These are phyloP conservation scores for Drosophila serrata DNA, from an alignment of 1,140 invertebrate genomes.

Conservation along the genomic window DNA sequence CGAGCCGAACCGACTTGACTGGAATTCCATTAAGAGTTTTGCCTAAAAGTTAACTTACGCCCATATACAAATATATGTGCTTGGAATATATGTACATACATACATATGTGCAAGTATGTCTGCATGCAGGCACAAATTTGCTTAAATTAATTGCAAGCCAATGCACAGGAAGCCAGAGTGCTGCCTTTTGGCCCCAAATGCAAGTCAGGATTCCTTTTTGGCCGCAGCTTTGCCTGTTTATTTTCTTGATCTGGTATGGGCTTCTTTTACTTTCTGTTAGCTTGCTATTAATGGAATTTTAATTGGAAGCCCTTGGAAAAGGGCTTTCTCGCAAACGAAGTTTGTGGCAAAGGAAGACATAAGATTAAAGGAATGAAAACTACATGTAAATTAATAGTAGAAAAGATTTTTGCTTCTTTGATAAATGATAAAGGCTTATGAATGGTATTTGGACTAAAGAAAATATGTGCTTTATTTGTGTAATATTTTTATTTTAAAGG, in stretches of 20 bases:
- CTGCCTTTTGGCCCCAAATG: constrained; percentile 25
- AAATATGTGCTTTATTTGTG: no score
- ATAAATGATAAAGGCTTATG: not conserved
- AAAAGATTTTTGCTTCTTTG: not conserved
- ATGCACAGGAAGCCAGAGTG: constrained; percentile 10
- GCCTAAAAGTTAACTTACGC: constrained; percentile 10
- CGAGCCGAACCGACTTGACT: constrained; percentile 12
- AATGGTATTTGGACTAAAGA: no score
- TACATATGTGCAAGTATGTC: constrained; percentile 27
- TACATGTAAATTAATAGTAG: not conserved
- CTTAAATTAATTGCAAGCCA: constrained; percentile 46
- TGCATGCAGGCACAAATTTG: constrained; percentile 31
- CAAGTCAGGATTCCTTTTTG: constrained; percentile 13
- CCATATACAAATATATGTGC: constrained; percentile 3
- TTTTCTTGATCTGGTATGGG: constrained; percentile 30
- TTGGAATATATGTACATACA: not conserved
- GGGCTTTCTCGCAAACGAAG: not conserved
- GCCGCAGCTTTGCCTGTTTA: constrained; percentile 17
- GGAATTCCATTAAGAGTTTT: constrained; percentile 37
- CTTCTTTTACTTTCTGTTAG: constrained; percentile 5
- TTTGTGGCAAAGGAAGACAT: not conserved
- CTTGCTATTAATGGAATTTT: constrained; percentile 24
- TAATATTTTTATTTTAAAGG: not conserved
- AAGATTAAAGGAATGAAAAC: not conserved
- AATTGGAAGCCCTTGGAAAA: constrained; percentile 17